These are phyloP conservation scores for Lepetodrilus schrolli DNA, from an alignment of 2,888 invertebrate genomes.

Conservation along the genomic window DNA sequence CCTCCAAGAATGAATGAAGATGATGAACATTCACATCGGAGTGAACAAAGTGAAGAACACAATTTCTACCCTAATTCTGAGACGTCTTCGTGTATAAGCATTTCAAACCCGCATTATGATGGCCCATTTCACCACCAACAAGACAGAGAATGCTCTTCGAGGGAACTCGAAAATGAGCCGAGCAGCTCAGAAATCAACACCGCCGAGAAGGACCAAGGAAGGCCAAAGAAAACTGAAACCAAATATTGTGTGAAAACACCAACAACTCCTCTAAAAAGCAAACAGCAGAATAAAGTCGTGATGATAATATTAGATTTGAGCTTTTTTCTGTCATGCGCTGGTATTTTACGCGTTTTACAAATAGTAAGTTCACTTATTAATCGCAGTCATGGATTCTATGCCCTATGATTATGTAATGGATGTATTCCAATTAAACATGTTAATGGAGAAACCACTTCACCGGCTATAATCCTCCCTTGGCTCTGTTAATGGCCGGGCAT, in stretches of 20 bases:
- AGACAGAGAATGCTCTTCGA: not conserved
- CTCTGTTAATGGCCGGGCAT: too few relatives aligned
- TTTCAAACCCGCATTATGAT: conserved; percentile 46
- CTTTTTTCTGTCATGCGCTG: conserved; percentile 44
- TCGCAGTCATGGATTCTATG: too few relatives aligned
- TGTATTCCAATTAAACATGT: too few relatives aligned
- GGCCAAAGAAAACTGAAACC: conserved; percentile 11
- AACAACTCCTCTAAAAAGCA: not conserved
- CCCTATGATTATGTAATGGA: not conserved
- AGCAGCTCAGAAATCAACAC: not conserved
- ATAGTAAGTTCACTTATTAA: conserved; percentile 43
- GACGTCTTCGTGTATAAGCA: conserved; percentile 44
- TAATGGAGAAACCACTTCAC: too few relatives aligned
- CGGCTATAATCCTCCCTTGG: too few relatives aligned
- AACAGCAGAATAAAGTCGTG: conserved; percentile 29
- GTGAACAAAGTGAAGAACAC: conserved; percentile 32
- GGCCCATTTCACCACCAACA: conserved; percentile 33
- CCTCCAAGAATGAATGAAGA: conserved; percentile 25
- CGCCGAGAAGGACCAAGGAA: not conserved
- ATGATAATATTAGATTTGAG: conserved; percentile 40
- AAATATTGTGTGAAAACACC: not conserved
- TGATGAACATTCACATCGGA: conserved; percentile 26
- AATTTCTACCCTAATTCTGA: conserved; percentile 32
- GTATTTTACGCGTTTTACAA: conserved; percentile 48
- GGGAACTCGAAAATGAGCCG: not conserved